These are phyloP conservation scores for Poeciliopsis retropinna DNA, from an alignment of 2,113 vertebrate genomes.

Conservation along the genomic window DNA sequence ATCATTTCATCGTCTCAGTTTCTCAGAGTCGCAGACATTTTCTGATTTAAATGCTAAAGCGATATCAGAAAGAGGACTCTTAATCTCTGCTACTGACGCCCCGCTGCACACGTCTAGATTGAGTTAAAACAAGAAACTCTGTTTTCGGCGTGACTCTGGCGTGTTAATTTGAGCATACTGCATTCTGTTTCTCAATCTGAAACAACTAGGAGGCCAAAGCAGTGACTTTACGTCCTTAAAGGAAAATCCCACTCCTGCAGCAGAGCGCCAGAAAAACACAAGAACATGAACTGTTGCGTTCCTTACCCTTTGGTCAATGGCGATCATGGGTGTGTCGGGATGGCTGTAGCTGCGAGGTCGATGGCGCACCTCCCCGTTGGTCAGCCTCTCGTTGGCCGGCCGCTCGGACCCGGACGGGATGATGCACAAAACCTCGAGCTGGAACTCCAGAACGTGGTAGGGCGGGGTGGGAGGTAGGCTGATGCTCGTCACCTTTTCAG, in stretches of 20 bases:
- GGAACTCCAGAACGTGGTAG: conserved; percentile 93
- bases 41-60: not conserved
- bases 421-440: conserved; percentile 90
- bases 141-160: too few species aligned
- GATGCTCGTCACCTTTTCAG: conserved; percentile 95
- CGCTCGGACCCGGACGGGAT: conserved; percentile 83
- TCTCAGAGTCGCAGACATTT: not conserved
- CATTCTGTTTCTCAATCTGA: not conserved
- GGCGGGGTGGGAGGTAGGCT: conserved; percentile 87
- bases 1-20: not conserved
- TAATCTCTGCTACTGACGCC: not conserved
- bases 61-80: not conserved
- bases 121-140: not conserved
- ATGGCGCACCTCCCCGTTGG: conserved; percentile 81
- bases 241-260: too few species aligned
- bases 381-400: conserved; percentile 74
- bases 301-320: conserved; percentile 87
- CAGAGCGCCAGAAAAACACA: too few species aligned
- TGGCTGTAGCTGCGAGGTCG: conserved; percentile 82
- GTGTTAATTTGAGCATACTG: not conserved
- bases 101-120: not conserved
- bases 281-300: not conserved
- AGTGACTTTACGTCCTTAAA: too few species aligned
- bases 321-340: conserved; percentile 82
- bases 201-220: not conserved